Evolutionary conservation across 2,888 invertebrate species (phyloP).

Genomic region (Agrochola circellaris): DNA sequence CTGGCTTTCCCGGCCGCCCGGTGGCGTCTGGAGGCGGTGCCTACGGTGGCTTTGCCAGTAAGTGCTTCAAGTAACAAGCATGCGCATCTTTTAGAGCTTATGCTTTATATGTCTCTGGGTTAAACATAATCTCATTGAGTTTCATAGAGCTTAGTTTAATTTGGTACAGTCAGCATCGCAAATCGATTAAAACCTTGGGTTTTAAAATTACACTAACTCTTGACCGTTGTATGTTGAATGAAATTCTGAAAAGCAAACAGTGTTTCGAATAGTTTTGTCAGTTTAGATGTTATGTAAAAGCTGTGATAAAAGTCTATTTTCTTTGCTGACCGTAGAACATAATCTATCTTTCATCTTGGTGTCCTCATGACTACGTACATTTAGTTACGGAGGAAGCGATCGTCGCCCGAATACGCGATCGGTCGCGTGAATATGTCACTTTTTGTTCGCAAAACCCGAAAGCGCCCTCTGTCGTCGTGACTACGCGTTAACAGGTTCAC

Average conservation of each 20-base stretch:
- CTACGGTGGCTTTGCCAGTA: slow-evolving; percentile 18
- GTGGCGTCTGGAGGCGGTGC: neutral
- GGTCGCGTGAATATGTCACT: too few relatives aligned
- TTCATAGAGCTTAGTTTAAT: slow-evolving; percentile 5
- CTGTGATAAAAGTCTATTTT: neutral
- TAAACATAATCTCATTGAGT: neutral
- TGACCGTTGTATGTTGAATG: neutral
- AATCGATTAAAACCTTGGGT: neutral
- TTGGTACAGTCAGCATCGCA: slow-evolving; percentile 18
- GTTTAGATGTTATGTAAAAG: neutral
- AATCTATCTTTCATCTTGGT: neutral
- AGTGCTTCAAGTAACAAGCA: slow-evolving; percentile 28
- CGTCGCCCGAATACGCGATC: too few relatives aligned
- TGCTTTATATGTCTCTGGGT: neutral
- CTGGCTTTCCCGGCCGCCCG: neutral
- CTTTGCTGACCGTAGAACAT: slow-evolving; percentile 2
- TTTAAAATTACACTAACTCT: neutral
- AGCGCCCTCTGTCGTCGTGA: too few relatives aligned
- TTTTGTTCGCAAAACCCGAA: too few relatives aligned
- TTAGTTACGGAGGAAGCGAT: too few relatives aligned
- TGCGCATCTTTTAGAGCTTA: neutral
- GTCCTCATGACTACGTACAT: neutral
- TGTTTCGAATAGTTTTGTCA: neutral
- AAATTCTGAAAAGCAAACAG: neutral
- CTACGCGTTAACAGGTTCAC: too few relatives aligned